Evolutionary conservation across 2,113 vertebrate genomes (phyloP), one percentile per base, ranked within the genome.

Genomic region (Psittacula cyanocephala): DNA sequence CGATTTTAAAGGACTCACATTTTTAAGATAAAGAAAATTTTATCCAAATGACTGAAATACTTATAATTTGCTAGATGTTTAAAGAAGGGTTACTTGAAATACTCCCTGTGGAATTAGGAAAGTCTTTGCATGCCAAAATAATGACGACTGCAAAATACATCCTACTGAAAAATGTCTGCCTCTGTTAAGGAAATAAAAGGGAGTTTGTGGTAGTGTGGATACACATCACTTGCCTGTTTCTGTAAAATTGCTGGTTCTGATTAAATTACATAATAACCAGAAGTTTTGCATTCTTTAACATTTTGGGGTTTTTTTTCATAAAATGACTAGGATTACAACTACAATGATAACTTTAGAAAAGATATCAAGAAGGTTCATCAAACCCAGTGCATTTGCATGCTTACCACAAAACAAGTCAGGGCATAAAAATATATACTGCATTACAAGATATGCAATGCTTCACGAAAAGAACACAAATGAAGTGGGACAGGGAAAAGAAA

Each of bases 391-490:
- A 74, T 93, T 93, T 89, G 33, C 88, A 81, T 76, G 64, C 64
- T 92, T 83, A 69, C 90, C 6, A 41, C 62, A 91, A 96, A 95
- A 82, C 65, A 93, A 86, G 70, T 65, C 50, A 76, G n/a, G 68
- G 47, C 55, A 86, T 78, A 87, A 91, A 50, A 74, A 83, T 86
- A 81, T 84, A 81, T 67, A 57, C 47, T 47, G 77, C 80, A 59
- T 93, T 96, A 92, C 64, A 86, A 68, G 78, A 86, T 39, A 83
- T 16, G 50, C 25, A 89, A 59, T 47, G 81, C 84, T 57, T 96
- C 72, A 75, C 71, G 84, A 93, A 97, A 96, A 50, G 75, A 91
- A 47, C 88, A 93, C 52, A 96, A 93, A 95, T 70, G 81, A 93
- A 94, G 84, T 81, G 76, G 91, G 95, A 90, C 86, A 35, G 50